These are phyloP conservation scores for Gymnoscopelus braueri DNA, from an alignment of 2,797 vertebrate species.

Conservation along the genomic window DNA sequence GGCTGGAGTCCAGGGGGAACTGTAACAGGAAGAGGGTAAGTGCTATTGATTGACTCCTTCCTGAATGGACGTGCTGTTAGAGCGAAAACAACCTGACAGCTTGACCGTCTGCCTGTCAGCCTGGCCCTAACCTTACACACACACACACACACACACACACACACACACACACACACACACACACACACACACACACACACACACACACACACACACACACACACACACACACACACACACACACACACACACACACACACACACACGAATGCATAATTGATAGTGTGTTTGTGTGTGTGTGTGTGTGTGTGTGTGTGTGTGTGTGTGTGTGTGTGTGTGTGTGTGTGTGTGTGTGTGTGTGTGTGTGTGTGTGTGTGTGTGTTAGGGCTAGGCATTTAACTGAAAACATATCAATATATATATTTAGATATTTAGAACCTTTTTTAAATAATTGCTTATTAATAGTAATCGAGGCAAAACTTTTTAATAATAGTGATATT, in stretches of 20 bases:
- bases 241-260: slow-evolving; percentile 10
- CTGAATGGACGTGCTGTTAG: slow-evolving; percentile 64
- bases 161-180: slow-evolving; percentile 26
- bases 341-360: slow-evolving; percentile 18
- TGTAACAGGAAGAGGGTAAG: slow-evolving; percentile 77
- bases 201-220: slow-evolving; percentile 21
- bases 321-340: slow-evolving; percentile 13
- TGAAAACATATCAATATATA: no score
- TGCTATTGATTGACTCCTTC: slow-evolving; percentile 79
- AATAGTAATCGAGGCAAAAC: no score
- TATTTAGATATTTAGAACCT: no score
- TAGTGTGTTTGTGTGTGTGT: not conserved
- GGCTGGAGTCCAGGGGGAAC: slow-evolving; percentile 59
- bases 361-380: not conserved
- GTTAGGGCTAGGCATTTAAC: no score
- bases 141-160: slow-evolving; percentile 14
- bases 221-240: slow-evolving; percentile 6
- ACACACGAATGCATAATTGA: slow-evolving; percentile 6
- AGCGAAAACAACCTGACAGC: slow-evolving; percentile 70
- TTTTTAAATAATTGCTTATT: no score
- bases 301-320: slow-evolving; percentile 3
- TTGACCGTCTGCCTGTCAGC: slow-evolving; percentile 56
- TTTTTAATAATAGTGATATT: no score
- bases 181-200: slow-evolving; percentile 2
- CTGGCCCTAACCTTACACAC: not conserved